Conservation (phyloP, 2,797 vertebrate genomes). For the Sebastes baramenuke region DNA sequence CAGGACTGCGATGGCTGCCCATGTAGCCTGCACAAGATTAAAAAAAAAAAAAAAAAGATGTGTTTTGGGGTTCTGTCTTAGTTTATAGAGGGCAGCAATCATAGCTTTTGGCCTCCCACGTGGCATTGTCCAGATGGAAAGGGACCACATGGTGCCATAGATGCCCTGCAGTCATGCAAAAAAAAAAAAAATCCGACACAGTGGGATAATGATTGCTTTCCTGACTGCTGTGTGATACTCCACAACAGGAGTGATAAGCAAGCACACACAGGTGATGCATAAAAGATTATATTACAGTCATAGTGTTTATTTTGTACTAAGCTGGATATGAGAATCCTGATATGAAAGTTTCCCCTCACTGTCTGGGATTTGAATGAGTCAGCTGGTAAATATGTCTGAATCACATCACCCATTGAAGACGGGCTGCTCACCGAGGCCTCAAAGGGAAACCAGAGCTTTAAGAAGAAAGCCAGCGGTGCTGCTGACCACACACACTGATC, state of each 20-base stretch:
- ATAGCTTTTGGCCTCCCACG: conserved; percentile 34
- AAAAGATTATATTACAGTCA: background rate
- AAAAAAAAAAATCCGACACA: background rate
- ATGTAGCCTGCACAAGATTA: conserved; percentile 18
- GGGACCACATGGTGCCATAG: conserved; percentile 32
- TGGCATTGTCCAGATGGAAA: conserved; percentile 38
- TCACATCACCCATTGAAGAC: conserved; percentile 28
- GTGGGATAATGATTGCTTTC: conserved; percentile 25
- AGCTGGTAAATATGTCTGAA: conserved; percentile 49
- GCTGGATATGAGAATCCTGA: background rate
- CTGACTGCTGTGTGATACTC: conserved; percentile 10
- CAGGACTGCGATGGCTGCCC: conserved; percentile 25
- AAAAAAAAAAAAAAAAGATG: background rate
- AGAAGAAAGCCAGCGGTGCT: conserved; percentile 12
- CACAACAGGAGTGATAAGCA: background rate
- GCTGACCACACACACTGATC: conserved; percentile 29
- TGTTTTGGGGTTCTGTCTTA: background rate
- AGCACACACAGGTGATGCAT: background rate
- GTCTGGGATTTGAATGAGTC: conserved; percentile 56
- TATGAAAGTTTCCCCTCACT: conserved; percentile 4
- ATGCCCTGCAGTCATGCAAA: conserved; percentile 46
- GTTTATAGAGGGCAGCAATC: conserved; percentile 20
- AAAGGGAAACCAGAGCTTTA: conserved; percentile 35
- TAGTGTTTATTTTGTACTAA: background rate
- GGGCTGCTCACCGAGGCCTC: conserved; percentile 1